Base-by-base conservation (phyloP, 2,888 invertebrate genomes). In the Tillus elongatus region DNA sequence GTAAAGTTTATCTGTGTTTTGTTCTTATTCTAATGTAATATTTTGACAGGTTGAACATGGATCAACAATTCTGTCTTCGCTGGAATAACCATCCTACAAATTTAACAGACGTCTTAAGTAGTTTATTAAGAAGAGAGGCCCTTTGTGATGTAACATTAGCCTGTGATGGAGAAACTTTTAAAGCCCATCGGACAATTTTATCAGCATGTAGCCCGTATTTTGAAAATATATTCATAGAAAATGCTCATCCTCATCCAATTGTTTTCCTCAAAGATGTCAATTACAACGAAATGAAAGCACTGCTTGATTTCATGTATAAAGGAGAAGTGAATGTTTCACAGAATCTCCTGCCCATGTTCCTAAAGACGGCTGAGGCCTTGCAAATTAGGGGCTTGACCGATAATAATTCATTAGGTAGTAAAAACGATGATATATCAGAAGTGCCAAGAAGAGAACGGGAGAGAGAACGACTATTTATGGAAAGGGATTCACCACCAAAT, bases 131-230 rank as follows among this genome's bases (percentile, higher is more conserved):
- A 67, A 76, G 88, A 65, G 89, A 89, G 72, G 84, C 85, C 55
- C 77, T 91, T 56, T 90, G 90, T 66, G 91, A 91, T 73, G 90
- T 91, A 58, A 91, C 91, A 57, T 74, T 91, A 61, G 90, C 90
- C 52, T 89, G 89, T 68, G 89, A 89, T 65, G 88, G 88, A 60
- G 84, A 87, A 68, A 84, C 84, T 60, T 83, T 86, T 66, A 83
- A 86, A 77, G 91, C 91, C 61, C 91, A 91, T 71, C 89, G 90
- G 72, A 88, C 88, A 53, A 88, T 91, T 68, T 73, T 91, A 54
- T 90, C 90, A 45, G 91, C 90, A 56, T 91, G 90, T 71, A 90
- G 90, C 71, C 89, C 90, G 49, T 91, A 90, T 72, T 91, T 91
- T 69, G 89, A 91, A 74, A 86, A 75, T 65, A 82, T 90, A 72